Conservation (phyloP, 2,113 vertebrate genomes). For the Phoenicopterus ruber region DNA sequence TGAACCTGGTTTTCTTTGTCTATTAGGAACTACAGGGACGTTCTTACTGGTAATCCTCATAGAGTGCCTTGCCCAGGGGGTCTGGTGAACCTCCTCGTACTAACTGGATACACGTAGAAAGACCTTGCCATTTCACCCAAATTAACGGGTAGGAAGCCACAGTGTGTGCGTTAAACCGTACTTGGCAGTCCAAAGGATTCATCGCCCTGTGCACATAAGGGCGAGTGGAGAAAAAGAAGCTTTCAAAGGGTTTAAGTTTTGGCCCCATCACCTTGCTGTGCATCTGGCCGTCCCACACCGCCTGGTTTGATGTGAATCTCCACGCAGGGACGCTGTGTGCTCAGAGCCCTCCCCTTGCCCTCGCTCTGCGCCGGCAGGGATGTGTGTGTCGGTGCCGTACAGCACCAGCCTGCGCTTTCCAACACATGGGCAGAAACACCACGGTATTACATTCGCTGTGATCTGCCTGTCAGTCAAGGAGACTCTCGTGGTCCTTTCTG, state of each 20-base stretch:
- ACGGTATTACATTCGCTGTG: neutral
- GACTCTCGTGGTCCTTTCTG: neutral
- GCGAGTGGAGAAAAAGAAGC: neutral
- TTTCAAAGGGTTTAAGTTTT: neutral
- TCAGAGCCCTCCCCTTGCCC: neutral
- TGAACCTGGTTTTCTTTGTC: neutral
- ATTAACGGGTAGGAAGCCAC: neutral
- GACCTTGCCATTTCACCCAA: neutral
- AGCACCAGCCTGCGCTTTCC: neutral
- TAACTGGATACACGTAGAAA: neutral
- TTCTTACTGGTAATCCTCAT: neutral
- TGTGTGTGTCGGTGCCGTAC: accelerated
- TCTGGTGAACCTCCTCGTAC: neutral
- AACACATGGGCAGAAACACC: neutral
- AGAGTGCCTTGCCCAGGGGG: neutral
- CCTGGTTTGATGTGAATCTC: neutral
- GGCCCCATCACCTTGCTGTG: neutral
- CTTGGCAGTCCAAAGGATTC: neutral
- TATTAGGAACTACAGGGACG: neutral
- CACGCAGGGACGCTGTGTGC: neutral
- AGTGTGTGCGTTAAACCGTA: neutral
- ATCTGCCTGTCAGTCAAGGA: neutral
- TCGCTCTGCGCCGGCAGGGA: neutral
- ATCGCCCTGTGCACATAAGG: neutral
- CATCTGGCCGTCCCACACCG: neutral